phyloP scores from a whole-genome alignment of 2,113 vertebrate species.

The Acinonyx jubatus region DNA sequence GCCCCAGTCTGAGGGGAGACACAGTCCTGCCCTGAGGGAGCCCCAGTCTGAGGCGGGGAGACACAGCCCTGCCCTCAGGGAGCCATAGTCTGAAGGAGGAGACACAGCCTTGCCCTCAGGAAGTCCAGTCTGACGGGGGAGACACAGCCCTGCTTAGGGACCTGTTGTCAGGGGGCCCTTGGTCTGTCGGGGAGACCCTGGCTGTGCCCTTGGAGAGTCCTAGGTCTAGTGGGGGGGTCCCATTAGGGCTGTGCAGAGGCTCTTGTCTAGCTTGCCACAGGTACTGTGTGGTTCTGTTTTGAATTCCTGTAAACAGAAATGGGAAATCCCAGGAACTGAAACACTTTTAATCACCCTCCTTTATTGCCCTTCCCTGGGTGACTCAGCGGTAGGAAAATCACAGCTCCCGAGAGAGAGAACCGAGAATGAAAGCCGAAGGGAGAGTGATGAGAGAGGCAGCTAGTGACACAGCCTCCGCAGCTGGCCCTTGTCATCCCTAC shows the following conservation, averaged over 20 bases:
- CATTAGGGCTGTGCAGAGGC: background rate
- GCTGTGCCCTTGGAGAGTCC: background rate
- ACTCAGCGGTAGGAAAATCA: slow-evolving; percentile 67
- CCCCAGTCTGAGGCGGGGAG: background rate
- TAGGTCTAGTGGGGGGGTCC: background rate
- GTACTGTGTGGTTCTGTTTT: background rate
- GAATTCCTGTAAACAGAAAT: slow-evolving; percentile 34
- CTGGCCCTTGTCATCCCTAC: background rate
- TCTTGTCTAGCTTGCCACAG: background rate
- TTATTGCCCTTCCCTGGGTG: slow-evolving; percentile 18
- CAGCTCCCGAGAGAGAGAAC: background rate
- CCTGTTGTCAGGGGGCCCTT: background rate
- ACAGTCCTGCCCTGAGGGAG: no score
- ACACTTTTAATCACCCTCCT: background rate
- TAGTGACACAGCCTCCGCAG: background rate
- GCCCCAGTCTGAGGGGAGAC: no score
- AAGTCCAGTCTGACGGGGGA: background rate
- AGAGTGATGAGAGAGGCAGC: background rate
- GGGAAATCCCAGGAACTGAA: slow-evolving; percentile 46
- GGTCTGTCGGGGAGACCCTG: background rate
- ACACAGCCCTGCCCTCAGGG: background rate
- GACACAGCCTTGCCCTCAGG: background rate
- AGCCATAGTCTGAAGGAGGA: background rate
- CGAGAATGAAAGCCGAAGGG: background rate
- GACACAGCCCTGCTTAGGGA: background rate